Evolutionary conservation across 2,113 vertebrate species (phyloP), one percentile per base, ranked within the genome.

Genomic region (Clarias gariepinus): DNA sequence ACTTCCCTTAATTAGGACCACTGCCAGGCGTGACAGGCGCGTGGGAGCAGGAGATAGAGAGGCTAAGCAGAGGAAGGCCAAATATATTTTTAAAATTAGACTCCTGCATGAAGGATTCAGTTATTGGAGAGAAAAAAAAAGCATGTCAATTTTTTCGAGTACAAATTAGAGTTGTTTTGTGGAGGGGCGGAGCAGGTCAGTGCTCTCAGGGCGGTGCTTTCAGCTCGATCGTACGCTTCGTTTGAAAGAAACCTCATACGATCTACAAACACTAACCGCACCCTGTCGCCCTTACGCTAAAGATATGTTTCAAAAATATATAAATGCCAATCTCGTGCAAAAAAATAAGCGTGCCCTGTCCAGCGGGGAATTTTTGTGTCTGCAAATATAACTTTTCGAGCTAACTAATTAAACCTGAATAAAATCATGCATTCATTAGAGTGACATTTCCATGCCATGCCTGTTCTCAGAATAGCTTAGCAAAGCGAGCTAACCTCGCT

Each of bases 1-100:
- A 87, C 66, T 82, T 87, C 82, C 82, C 71, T 90, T 89, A 89
- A 90, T 90, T 90, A 86, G 88, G 81, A 90, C 60, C 55, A 63
- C 36, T 89, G 89, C 74, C 89, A 89, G 80, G 57, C 81, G 71
- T 86, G 71, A 87, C 41, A n/a, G 86, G 81, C 74, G 76, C 63
- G 81, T 77, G 81, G 83, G 88, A 85, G 88, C 79, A 77, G 73
- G 64, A 82, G 85, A 86, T 41, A 52, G 68, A 82, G 80, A 76
- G 57, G 57, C n/a, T 53, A 30, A 57, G 60, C 63, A 87, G 82
- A 85, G 78, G 69, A 69, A 69, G 80, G 77, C 83, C 78, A 71
- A 23, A 78, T 63, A 87, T 77, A 87, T 82, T 89, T 81, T 82
- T 9, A 73, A 82, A 89, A 85, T 87, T 87, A 85, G 80, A 66